Evolutionary conservation across 2,888 invertebrate genomes (phyloP), one percentile per base, ranked within the genome.

Genomic region (Spilarctia lutea): DNA sequence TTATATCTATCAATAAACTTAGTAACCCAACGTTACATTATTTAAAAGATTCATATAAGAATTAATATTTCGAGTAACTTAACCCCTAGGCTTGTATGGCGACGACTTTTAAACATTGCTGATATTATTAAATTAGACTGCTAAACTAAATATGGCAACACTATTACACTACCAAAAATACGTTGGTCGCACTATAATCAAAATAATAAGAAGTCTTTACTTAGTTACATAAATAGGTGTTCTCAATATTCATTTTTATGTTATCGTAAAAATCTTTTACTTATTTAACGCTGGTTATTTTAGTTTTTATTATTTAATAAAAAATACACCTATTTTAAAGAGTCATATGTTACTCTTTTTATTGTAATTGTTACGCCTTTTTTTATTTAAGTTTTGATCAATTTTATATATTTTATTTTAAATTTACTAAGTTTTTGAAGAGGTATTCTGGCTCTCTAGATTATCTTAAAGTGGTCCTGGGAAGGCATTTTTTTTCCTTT

Each of bases 401-500:
- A 16, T 30, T 63, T 63, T 6, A 30, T 18, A 30, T 30, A 30
- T 30, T 63, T 63, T 4, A 30, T 63, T 63, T 63, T 6, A 30
- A 13, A 60, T 60, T 30, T 60, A 30, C 63, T 30, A 63, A 30
- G 30, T 63, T 63, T 60, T 18, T 63, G 30, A 30, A 63, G 63
- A 63, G 30, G 63, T 63, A 63, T 30, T 63, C 30, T 18, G 16
- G 27, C 13, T 13, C 27, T 13, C n/a, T 13, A n/a, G 56, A 30
- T 30, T 24, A 27, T 39, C 27, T 86, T 81, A 94, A 73, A 93
- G 88, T 3, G 93, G 93, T 52, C 95, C 95, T 2, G 95, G 95
- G 79, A 96, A 96, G 0, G 93, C 92, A 24, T 94, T 92, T 73
- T 92, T 95, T n/a, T 85, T 90, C 1, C 95, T 82, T 33, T 92